Conservation (phyloP, 2,797 vertebrate genomes). For the Acrocephalus scirpaceus region DNA sequence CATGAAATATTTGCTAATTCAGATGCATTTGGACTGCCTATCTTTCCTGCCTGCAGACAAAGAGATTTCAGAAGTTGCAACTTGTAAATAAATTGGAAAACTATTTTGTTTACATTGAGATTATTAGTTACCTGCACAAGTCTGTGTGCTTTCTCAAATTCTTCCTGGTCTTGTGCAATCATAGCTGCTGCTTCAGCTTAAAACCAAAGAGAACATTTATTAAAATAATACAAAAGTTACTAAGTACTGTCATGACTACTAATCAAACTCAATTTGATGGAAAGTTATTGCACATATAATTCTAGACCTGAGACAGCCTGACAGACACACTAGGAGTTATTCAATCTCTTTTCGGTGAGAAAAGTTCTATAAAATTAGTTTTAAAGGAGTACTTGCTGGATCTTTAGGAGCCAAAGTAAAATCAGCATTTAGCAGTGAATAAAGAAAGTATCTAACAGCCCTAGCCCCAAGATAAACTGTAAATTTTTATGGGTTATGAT, state of each 20-base stretch:
- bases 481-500: background rate
- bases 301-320: background rate
- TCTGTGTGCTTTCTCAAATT: constrained; percentile 91
- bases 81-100: background rate
- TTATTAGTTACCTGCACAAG: constrained; percentile 87
- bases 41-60: constrained; percentile 84
- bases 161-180: constrained; percentile 89
- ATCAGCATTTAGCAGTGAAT: background rate
- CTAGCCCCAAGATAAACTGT: background rate
- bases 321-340: background rate
- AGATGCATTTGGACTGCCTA: constrained; percentile 72
- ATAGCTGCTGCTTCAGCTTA: constrained; percentile 87
- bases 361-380: background rate
- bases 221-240: background rate
- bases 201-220: constrained; percentile 12
- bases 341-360: rapidly evolving
- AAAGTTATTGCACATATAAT: background rate
- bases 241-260: background rate
- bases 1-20: constrained; percentile 84
- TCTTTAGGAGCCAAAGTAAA: background rate
- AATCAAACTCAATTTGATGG: background rate
- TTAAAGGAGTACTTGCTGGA: background rate
- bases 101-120: background rate
- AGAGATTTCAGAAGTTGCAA: background rate
- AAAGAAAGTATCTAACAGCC: background rate